phyloP scores from a whole-genome alignment of 2,888 invertebrate species.

The Sarcophaga variegata region DNA sequence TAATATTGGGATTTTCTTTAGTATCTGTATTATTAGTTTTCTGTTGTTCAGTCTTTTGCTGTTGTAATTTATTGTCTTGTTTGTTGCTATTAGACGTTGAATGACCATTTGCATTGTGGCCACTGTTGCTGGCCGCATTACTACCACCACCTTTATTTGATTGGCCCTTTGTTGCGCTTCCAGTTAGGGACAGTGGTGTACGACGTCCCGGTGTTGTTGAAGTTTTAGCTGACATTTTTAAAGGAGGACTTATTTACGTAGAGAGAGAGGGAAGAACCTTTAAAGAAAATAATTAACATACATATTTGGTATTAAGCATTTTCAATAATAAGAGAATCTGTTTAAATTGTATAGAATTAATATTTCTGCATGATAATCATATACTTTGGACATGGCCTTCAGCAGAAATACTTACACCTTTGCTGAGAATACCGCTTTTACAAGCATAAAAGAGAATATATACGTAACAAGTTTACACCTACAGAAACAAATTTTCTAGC shows the following conservation, averaged over 20 bases:
- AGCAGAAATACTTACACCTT: too few relatives aligned
- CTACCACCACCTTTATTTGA: conserved; percentile 54
- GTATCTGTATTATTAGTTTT: conserved; percentile 33
- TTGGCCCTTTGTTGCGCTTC: conserved; percentile 66
- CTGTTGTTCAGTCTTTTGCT: conserved; percentile 70
- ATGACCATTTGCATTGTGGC: conserved; percentile 61
- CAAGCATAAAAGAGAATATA: too few relatives aligned
- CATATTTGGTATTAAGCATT: too few relatives aligned
- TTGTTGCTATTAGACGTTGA: conserved; percentile 64
- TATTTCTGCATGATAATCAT: too few relatives aligned
- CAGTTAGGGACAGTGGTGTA: conserved; percentile 72
- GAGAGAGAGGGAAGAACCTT: not conserved
- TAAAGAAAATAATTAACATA: not conserved
- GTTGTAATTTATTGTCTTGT: conserved; percentile 66
- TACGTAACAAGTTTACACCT: too few relatives aligned
- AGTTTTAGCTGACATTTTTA: conserved; percentile 77
- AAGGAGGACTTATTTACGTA: conserved; percentile 5
- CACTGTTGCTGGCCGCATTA: conserved; percentile 28
- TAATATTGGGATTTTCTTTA: conserved; percentile 56
- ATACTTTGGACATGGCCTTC: too few relatives aligned
- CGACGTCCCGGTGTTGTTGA: conserved; percentile 75
- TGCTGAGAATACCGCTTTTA: too few relatives aligned
- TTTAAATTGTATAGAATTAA: too few relatives aligned
- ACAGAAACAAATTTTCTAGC: too few relatives aligned
- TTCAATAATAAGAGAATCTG: too few relatives aligned